A percentile compares a stretch with the other conserved stretches of the same genome.
Evolutionary conservation across 2,888 invertebrate species (phyloP).

Genomic region (Noctua janthe): DNA sequence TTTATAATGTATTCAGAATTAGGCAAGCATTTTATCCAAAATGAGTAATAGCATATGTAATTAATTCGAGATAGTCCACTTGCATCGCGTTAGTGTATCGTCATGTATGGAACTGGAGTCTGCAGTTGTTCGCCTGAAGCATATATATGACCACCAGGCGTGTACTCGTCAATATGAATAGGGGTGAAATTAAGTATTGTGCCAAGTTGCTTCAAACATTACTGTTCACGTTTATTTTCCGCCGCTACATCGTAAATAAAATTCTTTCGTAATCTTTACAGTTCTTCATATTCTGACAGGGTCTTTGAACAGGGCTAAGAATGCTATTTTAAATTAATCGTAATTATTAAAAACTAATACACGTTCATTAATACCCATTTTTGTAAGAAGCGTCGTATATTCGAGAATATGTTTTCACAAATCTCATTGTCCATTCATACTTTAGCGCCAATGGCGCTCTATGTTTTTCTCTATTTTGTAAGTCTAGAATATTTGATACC

Average conservation of each 20-base stretch:
- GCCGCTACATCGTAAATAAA: constrained; percentile 7
- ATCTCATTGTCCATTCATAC: constrained; percentile 46
- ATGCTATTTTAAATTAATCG: constrained; percentile 36
- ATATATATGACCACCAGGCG: constrained; percentile 24
- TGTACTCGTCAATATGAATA: constrained; percentile 27
- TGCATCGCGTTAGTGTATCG: constrained; percentile 61
- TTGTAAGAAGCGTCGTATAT: constrained; percentile 56
- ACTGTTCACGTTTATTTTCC: constrained; percentile 12
- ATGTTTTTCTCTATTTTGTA: constrained; percentile 65
- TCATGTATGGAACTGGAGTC: constrained; percentile 66
- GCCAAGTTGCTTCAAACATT: constrained; percentile 31
- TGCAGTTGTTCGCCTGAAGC: constrained; percentile 37
- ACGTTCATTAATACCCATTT: constrained; percentile 43
- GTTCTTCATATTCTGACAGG: constrained; percentile 54
- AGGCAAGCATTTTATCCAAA: constrained; percentile 73
- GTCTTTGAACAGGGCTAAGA: constrained; percentile 59
- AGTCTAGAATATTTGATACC: constrained; percentile 77
- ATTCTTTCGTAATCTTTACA: constrained; percentile 20
- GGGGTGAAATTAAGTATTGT: constrained; percentile 10
- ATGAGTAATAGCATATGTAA: constrained; percentile 71
- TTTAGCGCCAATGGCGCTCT: constrained; percentile 48
- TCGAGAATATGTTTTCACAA: constrained; percentile 48
- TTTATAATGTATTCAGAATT: constrained; percentile 78
- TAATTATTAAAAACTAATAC: constrained; percentile 33
- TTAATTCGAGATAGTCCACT: constrained; percentile 68